Percentiles rank a stretch among this genome's conserved stretches.
Conservation (phyloP, 35 echinoderm and acorn worm species). For the Anneissia japonica region DNA sequence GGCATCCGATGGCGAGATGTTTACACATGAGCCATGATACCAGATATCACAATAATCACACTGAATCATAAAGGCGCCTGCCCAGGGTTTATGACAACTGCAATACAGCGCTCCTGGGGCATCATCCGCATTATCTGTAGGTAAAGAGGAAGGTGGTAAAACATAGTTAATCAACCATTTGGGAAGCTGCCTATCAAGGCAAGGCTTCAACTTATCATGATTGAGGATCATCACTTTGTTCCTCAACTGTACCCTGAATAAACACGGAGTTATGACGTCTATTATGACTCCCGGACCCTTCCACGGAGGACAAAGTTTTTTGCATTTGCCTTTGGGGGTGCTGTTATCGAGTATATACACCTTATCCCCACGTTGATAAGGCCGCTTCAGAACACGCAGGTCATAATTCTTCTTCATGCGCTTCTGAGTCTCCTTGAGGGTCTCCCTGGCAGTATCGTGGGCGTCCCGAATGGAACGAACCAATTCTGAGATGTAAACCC, state of each 20-base stretch:
- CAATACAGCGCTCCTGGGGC: slow-evolving; percentile 23
- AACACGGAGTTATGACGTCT: slow-evolving; percentile 14
- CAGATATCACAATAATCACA: slow-evolving; percentile 27
- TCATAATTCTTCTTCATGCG: slow-evolving; percentile 47
- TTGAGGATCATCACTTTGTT: slow-evolving; percentile 23
- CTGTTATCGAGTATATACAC: slow-evolving; percentile 43
- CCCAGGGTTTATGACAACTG: slow-evolving; percentile 20
- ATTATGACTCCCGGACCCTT: slow-evolving; percentile 46
- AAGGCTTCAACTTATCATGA: slow-evolving; percentile 46
- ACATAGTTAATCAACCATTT: background rate
- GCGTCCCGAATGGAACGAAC: background rate
- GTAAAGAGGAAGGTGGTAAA: background rate
- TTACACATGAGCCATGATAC: slow-evolving; percentile 38
- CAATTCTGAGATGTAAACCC: background rate
- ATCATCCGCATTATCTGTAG: background rate
- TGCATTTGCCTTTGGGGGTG: slow-evolving; percentile 15
- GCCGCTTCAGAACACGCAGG: background rate
- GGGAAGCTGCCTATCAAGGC: background rate
- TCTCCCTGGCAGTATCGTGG: slow-evolving; percentile 23
- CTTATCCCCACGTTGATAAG: slow-evolving; percentile 18
- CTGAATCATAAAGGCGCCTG: slow-evolving; percentile 35
- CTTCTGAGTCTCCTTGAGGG: slow-evolving; percentile 10
- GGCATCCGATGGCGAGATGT: slow-evolving; percentile 21
- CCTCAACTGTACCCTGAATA: slow-evolving; percentile 23
- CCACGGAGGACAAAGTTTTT: slow-evolving; percentile 42